Conservation (phyloP, 2,797 vertebrate species). For the Hapalemur alaotrensis region DNA sequence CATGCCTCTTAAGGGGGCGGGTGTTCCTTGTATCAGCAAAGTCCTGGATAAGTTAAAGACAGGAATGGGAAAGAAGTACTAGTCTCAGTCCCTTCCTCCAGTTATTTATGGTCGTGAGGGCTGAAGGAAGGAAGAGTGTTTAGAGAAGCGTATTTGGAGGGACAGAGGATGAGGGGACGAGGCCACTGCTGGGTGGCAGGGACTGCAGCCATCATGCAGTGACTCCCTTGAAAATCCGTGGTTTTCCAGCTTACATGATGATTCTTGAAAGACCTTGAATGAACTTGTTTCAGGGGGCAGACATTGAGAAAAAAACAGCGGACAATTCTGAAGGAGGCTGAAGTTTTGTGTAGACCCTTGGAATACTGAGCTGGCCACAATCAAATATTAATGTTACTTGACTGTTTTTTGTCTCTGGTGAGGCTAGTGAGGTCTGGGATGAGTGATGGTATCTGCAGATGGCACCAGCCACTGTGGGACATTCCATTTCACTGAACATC, state of each 20-base stretch:
- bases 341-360: not conserved
- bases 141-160: not conserved
- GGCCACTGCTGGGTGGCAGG: not conserved
- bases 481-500: not conserved
- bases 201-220: not conserved
- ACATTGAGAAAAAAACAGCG: not conserved
- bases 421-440: not conserved
- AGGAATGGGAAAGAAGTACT: not conserved
- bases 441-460: not conserved
- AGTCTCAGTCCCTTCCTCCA: not conserved
- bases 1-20: not conserved
- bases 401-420: not conserved
- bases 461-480: not conserved
- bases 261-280: not conserved
- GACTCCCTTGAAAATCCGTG: not conserved
- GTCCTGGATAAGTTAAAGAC: not conserved
- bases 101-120: not conserved
- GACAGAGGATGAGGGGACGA: not conserved
- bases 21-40: not conserved
- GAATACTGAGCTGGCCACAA: not conserved
- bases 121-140: not conserved
- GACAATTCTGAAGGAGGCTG: conserved; percentile 1
- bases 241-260: not conserved
- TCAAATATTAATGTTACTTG: not conserved
- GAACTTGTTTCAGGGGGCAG: not conserved